A percentile compares a stretch with the other conserved stretches of the same genome.
Evolutionary conservation across 2,888 invertebrate genomes (phyloP).

Genomic region (Antheraea yamamai): DNA sequence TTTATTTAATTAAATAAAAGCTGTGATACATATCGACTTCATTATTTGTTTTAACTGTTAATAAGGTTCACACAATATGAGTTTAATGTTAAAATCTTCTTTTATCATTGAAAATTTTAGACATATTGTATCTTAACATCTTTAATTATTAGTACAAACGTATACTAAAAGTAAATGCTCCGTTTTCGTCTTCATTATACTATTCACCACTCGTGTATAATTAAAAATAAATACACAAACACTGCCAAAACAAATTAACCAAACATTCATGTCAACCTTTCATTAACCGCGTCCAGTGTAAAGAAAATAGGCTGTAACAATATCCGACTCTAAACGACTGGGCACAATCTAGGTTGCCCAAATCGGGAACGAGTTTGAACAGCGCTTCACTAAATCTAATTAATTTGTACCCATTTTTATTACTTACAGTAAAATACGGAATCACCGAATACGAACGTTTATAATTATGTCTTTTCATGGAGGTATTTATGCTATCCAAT

Average conservation of each 20-base stretch:
- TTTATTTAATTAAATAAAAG: too few species aligned
- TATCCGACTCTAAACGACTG: not conserved
- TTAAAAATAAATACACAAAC: constrained; percentile 5
- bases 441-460: not conserved
- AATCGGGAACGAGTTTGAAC: constrained; percentile 10
- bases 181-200: not conserved
- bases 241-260: not conserved
- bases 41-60: too few species aligned
- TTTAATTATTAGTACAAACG: not conserved
- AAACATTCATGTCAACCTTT: not conserved
- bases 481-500: too few species aligned
- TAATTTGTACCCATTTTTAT: constrained; percentile 1
- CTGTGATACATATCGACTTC: too few species aligned
- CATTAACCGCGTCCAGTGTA: constrained; percentile 3
- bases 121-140: not conserved
- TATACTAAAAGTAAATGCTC: not conserved
- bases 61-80: too few species aligned
- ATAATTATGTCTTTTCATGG: not conserved
- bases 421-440: not conserved
- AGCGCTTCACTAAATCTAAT: not conserved
- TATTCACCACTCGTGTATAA: not conserved
- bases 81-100: not conserved
- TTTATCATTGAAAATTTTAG: not conserved
- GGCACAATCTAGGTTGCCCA: constrained; percentile 6
- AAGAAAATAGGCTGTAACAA: constrained; percentile 14